phyloP scores from a whole-genome alignment of 2,888 invertebrate genomes.

The Pristionchus japonicus region DNA sequence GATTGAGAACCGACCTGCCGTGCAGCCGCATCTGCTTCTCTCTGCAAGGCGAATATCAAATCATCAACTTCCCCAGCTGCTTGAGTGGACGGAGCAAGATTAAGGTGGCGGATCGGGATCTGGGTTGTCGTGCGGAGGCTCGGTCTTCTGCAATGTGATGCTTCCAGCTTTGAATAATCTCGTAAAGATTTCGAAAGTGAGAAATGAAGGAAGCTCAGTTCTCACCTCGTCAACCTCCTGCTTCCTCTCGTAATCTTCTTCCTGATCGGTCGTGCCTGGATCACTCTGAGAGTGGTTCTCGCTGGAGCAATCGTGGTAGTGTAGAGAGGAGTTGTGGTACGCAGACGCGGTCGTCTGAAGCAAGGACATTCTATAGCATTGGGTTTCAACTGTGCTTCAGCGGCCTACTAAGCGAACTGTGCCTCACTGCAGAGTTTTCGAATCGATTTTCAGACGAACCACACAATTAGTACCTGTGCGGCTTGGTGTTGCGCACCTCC shows the following conservation, averaged over 20 bases:
- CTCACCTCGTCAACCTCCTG: background rate
- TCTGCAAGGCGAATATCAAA: background rate
- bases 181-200: background rate
- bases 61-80: conserved; percentile 1
- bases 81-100: background rate
- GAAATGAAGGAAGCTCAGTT: background rate
- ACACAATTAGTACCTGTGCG: conserved; percentile 4
- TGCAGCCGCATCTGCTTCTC: background rate
- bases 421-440: too few species aligned
- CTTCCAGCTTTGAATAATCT: background rate
- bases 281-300: background rate
- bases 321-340: background rate
- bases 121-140: conserved; percentile 9
- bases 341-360: background rate
- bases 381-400: background rate
- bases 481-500: background rate
- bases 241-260: background rate
- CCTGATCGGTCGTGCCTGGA: background rate
- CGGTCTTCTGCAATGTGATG: background rate
- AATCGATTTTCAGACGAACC: too few species aligned
- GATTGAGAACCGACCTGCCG: background rate
- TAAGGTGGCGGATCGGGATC: background rate
- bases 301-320: background rate
- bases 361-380: too few species aligned
- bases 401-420: too few species aligned